Evolutionary conservation across 1,140 invertebrate species (phyloP), one percentile per base, ranked within the genome.

Genomic region (Polypedilum pembai): DNA sequence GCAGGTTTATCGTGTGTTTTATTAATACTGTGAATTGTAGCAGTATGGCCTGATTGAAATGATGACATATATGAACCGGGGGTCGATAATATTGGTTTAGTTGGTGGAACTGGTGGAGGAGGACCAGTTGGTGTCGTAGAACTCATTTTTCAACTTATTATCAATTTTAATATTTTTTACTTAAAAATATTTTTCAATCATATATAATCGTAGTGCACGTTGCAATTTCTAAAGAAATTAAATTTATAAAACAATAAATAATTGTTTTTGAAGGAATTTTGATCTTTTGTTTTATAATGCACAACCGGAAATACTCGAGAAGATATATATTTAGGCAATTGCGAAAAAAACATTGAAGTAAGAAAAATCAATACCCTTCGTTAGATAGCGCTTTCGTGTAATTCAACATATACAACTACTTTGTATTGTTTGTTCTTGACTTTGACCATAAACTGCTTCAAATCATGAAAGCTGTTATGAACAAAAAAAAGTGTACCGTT

Each of bases 1-100:
- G 82, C 80, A 40, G 84, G 79, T 4, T 83, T 83, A 7, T 76
- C 75, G 8, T 21, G 24, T 20, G 73, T 15, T 40, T 76, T 76
- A 56, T 76, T 76, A 10, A 76, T 74, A 45, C 75, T 74, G 21
- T 76, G 75, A 8, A 76, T 76, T 1, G 74, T 74, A 73, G 75
- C 75, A 56, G 45, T 56, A 15, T 56, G 45, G n/a, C 45, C 45
- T 17, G 75, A 73, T 72, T 41, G 24, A 56, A 75, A 76, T 75
- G 74, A 74, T 63, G 63, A 15, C 66, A 74, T 76, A 73, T 76
- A 76, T 15, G 75, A 69, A 72, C 75, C 75, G 21, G 75, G 75
- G 4, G 75, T 75, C 40, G 75, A 76, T 8, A 76, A 33, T n/a
- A 76, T 65, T n/a, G 75, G 75, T 73, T 76, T 76, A 8, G 75